phyloP scores from a whole-genome alignment of 2,888 invertebrate species.

The Alloplasta piceator region DNA sequence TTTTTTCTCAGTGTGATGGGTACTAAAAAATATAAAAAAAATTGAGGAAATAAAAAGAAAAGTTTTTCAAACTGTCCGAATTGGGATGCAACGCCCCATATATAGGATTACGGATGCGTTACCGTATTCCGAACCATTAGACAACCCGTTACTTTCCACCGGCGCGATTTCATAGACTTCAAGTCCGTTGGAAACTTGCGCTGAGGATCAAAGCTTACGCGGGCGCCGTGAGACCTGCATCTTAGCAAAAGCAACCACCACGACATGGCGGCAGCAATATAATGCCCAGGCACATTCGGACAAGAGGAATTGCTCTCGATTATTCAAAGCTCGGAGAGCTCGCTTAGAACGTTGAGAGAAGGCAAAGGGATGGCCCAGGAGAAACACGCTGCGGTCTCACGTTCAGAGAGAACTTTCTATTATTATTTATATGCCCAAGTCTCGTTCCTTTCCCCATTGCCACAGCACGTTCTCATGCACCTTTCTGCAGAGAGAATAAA shows the following conservation, averaged over 20 bases:
- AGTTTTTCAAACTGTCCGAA: too few species aligned
- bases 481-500: conserved; percentile 35
- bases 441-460: not conserved
- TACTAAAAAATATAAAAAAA: too few species aligned
- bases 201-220: conserved; percentile 53
- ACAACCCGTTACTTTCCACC: conserved; percentile 34
- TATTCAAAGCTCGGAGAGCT: conserved; percentile 55
- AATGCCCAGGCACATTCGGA: conserved; percentile 7
- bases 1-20: too few species aligned
- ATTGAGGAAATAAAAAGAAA: too few species aligned
- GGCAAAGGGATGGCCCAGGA: not conserved
- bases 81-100: not conserved
- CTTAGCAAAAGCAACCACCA: conserved; percentile 13
- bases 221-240: conserved; percentile 9
- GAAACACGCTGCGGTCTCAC: conserved; percentile 28
- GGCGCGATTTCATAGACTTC: conserved; percentile 52
- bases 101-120: conserved; percentile 22
- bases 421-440: conserved; percentile 60
- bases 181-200: conserved; percentile 45
- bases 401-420: conserved; percentile 48
- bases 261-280: not conserved
- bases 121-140: conserved; percentile 52
- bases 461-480: not conserved
- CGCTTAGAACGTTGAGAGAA: conserved; percentile 23
- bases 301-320: conserved; percentile 57